Conservation (phyloP, 2,113 vertebrate species). For the Myocastor coypus region DNA sequence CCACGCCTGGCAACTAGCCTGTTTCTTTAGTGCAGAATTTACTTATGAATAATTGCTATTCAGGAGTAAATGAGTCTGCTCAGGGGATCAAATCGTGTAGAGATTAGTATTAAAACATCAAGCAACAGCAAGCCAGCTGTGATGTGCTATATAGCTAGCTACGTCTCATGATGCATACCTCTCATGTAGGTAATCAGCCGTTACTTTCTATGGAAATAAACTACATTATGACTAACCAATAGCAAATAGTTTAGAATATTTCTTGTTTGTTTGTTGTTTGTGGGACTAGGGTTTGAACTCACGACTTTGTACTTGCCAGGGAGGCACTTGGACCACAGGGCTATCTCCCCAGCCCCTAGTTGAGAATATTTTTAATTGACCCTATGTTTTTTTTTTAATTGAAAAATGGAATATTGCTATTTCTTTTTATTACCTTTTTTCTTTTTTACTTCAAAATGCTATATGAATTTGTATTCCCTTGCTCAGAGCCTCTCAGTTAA, state of each 20-base stretch:
- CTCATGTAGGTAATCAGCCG: conserved; percentile 17
- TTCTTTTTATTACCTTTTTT: conserved; percentile 36
- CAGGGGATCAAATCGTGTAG: neutral
- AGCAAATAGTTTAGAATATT: conserved; percentile 8
- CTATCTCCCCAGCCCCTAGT: neutral
- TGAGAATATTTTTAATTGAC: conserved; percentile 42
- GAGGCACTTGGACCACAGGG: too few relatives aligned
- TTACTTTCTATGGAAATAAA: conserved; percentile 43
- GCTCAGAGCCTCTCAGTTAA: neutral
- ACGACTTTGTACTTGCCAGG: too few relatives aligned
- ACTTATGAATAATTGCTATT: neutral
- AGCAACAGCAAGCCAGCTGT: neutral
- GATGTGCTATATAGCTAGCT: neutral
- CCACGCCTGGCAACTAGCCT: too few relatives aligned
- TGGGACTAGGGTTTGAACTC: too few relatives aligned
- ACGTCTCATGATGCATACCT: neutral
- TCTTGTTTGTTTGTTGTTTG: neutral
- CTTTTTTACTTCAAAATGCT: conserved; percentile 49
- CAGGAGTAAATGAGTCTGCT: neutral
- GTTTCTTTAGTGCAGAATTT: neutral
- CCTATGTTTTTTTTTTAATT: conserved; percentile 36
- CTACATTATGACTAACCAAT: conserved; percentile 6
- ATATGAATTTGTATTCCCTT: neutral
- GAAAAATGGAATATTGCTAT: neutral
- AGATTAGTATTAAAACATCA: neutral